Conservation (phyloP, 2,888 invertebrate genomes). For the Plagiodera versicolora region DNA sequence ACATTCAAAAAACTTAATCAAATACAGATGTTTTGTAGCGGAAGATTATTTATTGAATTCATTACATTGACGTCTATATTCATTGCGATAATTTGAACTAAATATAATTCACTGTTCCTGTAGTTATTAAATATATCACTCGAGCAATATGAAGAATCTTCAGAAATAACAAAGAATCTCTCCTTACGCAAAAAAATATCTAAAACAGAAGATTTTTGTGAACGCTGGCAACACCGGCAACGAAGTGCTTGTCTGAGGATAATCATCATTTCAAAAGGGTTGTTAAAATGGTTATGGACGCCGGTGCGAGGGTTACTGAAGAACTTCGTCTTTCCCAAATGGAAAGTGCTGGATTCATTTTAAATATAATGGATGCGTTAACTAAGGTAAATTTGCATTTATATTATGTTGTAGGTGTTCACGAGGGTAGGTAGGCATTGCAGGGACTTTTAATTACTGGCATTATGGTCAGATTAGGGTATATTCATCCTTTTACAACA, state of each 20-base stretch:
- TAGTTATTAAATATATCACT: too few relatives aligned
- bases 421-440: slow-evolving; percentile 7
- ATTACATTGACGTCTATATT: too few relatives aligned
- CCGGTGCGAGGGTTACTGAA: slow-evolving; percentile 19
- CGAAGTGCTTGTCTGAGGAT: slow-evolving; percentile 24
- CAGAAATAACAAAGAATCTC: too few relatives aligned
- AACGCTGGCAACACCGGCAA: not conserved
- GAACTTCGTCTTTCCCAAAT: slow-evolving; percentile 25
- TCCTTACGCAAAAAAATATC: too few relatives aligned
- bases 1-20: too few relatives aligned
- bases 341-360: slow-evolving; percentile 29
- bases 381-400: slow-evolving; percentile 31
- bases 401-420: slow-evolving; percentile 22
- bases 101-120: too few relatives aligned
- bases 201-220: not conserved
- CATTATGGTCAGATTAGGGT: not conserved
- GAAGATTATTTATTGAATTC: too few relatives aligned
- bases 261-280: slow-evolving; percentile 37
- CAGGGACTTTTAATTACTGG: not conserved
- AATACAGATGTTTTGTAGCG: too few relatives aligned
- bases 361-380: slow-evolving; percentile 29
- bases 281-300: slow-evolving; percentile 37
- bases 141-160: too few relatives aligned
- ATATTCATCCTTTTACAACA: not conserved
- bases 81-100: too few relatives aligned